Percentiles rank a stretch among this genome's conserved stretches.
phyloP scores from a whole-genome alignment of 2,888 invertebrate genomes.

The Limnephilus auricula region DNA sequence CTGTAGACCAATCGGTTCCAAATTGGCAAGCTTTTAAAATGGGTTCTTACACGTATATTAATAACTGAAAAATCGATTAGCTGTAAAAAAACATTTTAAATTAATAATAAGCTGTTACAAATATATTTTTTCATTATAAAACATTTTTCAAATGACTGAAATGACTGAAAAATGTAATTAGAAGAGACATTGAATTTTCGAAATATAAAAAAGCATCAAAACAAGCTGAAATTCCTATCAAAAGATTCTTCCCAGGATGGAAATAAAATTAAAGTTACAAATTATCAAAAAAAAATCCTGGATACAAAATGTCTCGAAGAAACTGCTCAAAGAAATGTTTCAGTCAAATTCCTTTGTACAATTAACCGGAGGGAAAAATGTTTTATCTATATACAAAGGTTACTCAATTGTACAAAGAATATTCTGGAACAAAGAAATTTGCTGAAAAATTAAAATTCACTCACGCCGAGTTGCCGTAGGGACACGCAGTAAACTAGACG shows the following conservation, averaged over 20 bases:
- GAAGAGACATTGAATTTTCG: neutral
- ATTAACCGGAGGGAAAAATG: conserved; percentile 51
- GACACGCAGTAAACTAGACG: neutral
- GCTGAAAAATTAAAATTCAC: conserved; percentile 26
- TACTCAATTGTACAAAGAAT: conserved; percentile 52
- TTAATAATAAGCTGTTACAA: neutral
- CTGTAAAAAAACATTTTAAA: neutral
- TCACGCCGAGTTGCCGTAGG: conserved; percentile 26
- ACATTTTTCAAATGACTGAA: neutral
- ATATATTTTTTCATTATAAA: neutral
- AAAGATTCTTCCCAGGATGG: neutral
- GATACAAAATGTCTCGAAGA: conserved; percentile 33
- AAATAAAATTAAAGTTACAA: conserved; percentile 21
- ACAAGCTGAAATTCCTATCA: conserved; percentile 7
- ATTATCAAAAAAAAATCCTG: conserved; percentile 23
- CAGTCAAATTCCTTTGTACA: conserved; percentile 56
- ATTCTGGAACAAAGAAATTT: conserved; percentile 46
- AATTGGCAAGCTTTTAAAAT: neutral
- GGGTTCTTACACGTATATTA: neutral
- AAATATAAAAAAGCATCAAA: conserved; percentile 5
- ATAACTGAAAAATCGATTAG: neutral
- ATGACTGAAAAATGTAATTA: neutral
- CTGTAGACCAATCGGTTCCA: neutral
- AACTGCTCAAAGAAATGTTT: conserved; percentile 53
- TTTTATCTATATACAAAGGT: conserved; percentile 53